Conservation (phyloP, 1,140 invertebrate genomes). For the Drosophila neocordata region DNA sequence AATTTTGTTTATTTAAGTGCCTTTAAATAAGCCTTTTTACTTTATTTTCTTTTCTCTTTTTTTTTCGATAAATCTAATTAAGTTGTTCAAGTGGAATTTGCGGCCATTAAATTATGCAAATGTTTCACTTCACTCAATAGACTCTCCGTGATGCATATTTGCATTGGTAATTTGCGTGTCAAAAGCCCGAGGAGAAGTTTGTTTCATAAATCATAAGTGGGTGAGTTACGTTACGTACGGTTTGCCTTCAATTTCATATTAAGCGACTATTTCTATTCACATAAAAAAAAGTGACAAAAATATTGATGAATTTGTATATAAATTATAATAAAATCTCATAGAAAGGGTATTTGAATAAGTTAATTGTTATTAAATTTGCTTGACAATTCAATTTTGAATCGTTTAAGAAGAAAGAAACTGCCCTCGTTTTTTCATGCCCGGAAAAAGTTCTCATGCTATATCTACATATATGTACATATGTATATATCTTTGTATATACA, state of each 20-base stretch:
- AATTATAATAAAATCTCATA: no score
- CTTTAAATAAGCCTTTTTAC: conserved; percentile 66
- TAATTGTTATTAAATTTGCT: no score
- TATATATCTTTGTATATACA: neutral
- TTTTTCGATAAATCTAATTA: conserved; percentile 68
- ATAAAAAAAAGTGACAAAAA: no score
- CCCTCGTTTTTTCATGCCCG: neutral
- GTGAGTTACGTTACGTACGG: conserved; percentile 44
- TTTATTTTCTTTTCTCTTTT: conserved; percentile 59
- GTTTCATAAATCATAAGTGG: conserved; percentile 67
- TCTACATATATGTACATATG: neutral
- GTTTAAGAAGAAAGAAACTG: neutral
- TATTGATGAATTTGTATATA: no score
- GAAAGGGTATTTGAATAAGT: no score
- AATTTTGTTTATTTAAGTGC: conserved; percentile 73
- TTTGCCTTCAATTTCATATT: conserved; percentile 7
- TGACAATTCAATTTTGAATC: neutral
- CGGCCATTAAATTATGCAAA: conserved; percentile 77
- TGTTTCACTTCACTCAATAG: conserved; percentile 42
- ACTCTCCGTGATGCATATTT: conserved; percentile 58
- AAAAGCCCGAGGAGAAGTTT: conserved; percentile 42
- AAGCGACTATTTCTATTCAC: neutral
- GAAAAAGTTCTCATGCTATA: conserved; percentile 60
- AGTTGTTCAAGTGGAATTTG: conserved; percentile 78
- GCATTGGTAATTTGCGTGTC: conserved; percentile 70